Base-by-base conservation (phyloP, 2,797 vertebrate species). In the Notamacropus eugenii region DNA sequence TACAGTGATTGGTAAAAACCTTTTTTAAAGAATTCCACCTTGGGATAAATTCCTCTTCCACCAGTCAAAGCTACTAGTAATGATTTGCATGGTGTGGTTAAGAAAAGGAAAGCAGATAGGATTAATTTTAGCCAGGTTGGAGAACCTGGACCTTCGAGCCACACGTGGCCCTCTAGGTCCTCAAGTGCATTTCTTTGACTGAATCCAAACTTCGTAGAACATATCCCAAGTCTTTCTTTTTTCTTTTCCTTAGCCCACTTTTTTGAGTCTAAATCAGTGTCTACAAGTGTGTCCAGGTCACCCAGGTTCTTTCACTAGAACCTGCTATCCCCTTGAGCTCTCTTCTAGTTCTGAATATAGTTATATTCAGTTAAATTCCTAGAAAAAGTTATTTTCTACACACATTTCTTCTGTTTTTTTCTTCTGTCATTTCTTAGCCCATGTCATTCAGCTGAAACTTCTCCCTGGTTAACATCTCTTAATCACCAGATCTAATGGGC, bases 11-110 rank as follows among this genome's bases (percentile, higher is more conserved):
- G 28, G 40, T 92, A 62, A 90, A 91, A 87, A 55, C 6, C 46
- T 90, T 92, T 96, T 94, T 96, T 59, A 96, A 93, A 97, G 54
- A 10, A 57, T 1, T 93, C 46, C 74, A 10, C 31, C 34, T 67
- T 22, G 59, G 59, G 31, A 34, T 67, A 74, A 74, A 5, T 74
- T 74, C 16, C 4, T 40, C 34, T n/a, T 16, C 34, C 29, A 0
- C 34, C 62, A 74, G 0, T 28, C 14, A 40, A 22, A 74, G 34
- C 34, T 74, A 40, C 16, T 74, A 3, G 62, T 74, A n/a, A 74
- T 40, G 62, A 74, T 74, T 74, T 40, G 14, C 5, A 19, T 19
- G 62, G 5, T 40, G 19, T 19, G 5, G 34, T n/a, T 74, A 74
- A 34, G 62, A 67, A 67, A 67, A 16, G 5, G 34, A 19, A n/a